phyloP scores from a whole-genome alignment of 2,113 vertebrate genomes.

The Galemys pyrenaicus region DNA sequence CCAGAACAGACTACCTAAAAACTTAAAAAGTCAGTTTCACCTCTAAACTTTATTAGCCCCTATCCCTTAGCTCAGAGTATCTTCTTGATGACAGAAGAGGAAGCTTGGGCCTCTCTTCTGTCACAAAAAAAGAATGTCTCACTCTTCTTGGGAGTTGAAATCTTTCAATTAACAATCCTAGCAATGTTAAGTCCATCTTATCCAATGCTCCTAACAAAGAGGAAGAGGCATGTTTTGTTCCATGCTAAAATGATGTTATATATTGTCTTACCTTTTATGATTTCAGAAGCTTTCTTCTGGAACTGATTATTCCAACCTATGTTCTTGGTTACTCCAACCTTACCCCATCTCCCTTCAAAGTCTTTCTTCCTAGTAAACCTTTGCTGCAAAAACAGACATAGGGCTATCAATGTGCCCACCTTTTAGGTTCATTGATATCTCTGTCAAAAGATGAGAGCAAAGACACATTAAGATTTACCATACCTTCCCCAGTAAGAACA shows the following conservation, averaged over 20 bases:
- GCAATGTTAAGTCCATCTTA: slow-evolving; percentile 7
- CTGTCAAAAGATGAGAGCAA: neutral
- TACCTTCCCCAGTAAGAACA: neutral
- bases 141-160: neutral
- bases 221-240: neutral
- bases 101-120: neutral
- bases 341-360: neutral
- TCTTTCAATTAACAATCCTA: neutral
- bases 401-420: neutral
- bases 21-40: neutral
- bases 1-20: neutral
- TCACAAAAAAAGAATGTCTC: slow-evolving; percentile 23
- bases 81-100: neutral
- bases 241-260: neutral
- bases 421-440: neutral
- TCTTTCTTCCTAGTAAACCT: neutral
- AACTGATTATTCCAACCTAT: neutral
- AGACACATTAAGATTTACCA: neutral
- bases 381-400: slow-evolving; percentile 38
- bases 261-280: neutral
- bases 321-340: neutral
- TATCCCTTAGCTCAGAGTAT: neutral
- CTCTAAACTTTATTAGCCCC: neutral
- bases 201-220: neutral
- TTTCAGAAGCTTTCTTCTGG: neutral